These are phyloP conservation scores for Lophura nycthemera DNA, from an alignment of 2,113 vertebrate genomes.

Conservation along the genomic window DNA sequence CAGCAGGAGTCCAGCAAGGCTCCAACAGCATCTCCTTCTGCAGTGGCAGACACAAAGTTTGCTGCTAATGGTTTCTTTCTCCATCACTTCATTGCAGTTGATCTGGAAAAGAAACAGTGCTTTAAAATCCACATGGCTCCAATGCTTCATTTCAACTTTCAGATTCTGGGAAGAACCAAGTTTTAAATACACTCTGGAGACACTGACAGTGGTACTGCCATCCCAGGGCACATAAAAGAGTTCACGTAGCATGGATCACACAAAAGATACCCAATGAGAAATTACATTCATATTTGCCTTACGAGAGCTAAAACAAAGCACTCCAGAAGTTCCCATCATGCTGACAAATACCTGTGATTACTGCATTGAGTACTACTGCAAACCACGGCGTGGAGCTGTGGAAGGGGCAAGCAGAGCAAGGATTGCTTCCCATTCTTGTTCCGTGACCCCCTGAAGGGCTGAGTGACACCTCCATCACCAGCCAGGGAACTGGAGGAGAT, in stretches of 20 bases:
- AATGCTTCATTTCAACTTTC: neutral
- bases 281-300: neutral
- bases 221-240: neutral
- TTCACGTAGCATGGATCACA: accelerated
- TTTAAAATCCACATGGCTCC: neutral
- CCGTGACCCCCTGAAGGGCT: neutral
- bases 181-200: neutral
- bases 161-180: neutral
- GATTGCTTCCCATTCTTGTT: neutral
- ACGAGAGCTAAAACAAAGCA: neutral
- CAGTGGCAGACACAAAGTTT: neutral
- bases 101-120: neutral
- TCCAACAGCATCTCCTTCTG: no score
- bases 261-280: neutral
- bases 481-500: neutral
- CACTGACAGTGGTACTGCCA: accelerated
- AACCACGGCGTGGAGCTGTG: no score
- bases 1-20: neutral
- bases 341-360: accelerated
- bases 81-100: neutral
- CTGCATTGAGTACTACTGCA: neutral
- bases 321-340: accelerated
- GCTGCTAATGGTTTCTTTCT: neutral
- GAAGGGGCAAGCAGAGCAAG: neutral
- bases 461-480: neutral